Evolutionary conservation across 2,888 invertebrate genomes (phyloP), one percentile per base, ranked within the genome.

Genomic region (Pherbina coryleti): DNA sequence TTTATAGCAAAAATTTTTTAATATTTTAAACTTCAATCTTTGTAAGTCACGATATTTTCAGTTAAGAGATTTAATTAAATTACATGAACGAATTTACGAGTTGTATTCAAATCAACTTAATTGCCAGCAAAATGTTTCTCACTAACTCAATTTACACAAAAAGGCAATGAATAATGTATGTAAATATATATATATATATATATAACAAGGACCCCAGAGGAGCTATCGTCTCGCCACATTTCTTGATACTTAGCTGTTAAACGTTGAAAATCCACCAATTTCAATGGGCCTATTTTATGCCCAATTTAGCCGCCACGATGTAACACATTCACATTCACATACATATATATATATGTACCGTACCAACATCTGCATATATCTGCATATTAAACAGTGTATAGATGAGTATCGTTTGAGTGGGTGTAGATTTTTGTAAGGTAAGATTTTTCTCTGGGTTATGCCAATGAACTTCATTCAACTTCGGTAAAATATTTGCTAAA

Each of bases 251-350:
- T 44, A 44, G 44, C 44, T 44, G 44, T 14, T 60, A 55, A 22
- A 11, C 60, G 28, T 22, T 28, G 60, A 60, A 25, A 60, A 60
- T 11, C 60, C 17, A 60, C 60, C 25, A 28, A 14, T 60, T 60
- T 60, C 44, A 44, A 11, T 44, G 44, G 22, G 60, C 60, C 60
- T 60, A 60, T 60, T 60, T 60, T 28, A 60, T 60, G 60, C 60
- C 25, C 60, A 60, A 60, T 60, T 60, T 22, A 60, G 60, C 28
- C 60, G 28, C 22, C 28, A 28, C 14, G 44, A 2, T 44, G 14
- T 14, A 44, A 44, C 14, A 44, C 44, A 44, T 3, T 3, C 44
- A 44, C 44, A 44, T 28, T 5, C 14, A 9, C 3, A 28, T 1
- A 22, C n/a, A n/a, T n/a, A n/a, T n/a, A n/a, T n/a, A n/a, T n/a